Conservation (phyloP, 1,140 invertebrate genomes). For the Carcinoscorpius rotundicauda region DNA sequence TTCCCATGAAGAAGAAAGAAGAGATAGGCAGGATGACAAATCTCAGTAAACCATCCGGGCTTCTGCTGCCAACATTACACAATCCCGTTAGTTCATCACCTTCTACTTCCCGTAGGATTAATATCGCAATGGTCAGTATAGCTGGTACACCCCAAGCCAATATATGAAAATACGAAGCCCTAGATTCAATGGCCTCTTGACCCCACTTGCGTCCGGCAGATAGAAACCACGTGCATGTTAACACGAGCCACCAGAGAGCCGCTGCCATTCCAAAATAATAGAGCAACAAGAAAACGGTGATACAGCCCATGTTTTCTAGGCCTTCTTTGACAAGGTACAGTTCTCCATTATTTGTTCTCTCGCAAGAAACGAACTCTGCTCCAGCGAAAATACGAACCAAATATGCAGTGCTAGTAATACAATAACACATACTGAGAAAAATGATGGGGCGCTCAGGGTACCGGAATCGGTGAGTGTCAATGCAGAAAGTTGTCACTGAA, state of each 20-base stretch:
- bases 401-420: slow-evolving; percentile 38
- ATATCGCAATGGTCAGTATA: slow-evolving; percentile 64
- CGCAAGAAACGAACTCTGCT: slow-evolving; percentile 25
- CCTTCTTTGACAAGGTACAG: slow-evolving; percentile 23
- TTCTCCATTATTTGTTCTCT: slow-evolving; percentile 24
- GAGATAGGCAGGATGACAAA: slow-evolving; percentile 42
- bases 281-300: slow-evolving; percentile 24
- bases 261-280: slow-evolving; percentile 25
- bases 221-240: slow-evolving; percentile 35
- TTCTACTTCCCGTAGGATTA: slow-evolving; percentile 68
- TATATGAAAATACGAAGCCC: slow-evolving; percentile 63
- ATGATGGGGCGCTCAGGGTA: slow-evolving; percentile 44
- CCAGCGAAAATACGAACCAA: slow-evolving; percentile 36
- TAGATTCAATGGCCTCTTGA: slow-evolving; percentile 92
- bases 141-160: slow-evolving; percentile 75
- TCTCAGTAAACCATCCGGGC: slow-evolving; percentile 47
- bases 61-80: slow-evolving; percentile 79
- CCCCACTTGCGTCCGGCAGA: slow-evolving; percentile 85
- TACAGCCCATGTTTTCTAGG: slow-evolving; percentile 25
- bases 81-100: slow-evolving; percentile 75
- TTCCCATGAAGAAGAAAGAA: slow-evolving; percentile 37
- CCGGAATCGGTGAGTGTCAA: slow-evolving; percentile 33
- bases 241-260: slow-evolving; percentile 23
- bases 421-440: slow-evolving; percentile 40
- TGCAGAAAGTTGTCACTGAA: slow-evolving; percentile 42